Percentiles rank a stretch among this genome's conserved stretches.
Conservation (phyloP, 2,888 invertebrate species). For the Sphaeridia pumilis region DNA sequence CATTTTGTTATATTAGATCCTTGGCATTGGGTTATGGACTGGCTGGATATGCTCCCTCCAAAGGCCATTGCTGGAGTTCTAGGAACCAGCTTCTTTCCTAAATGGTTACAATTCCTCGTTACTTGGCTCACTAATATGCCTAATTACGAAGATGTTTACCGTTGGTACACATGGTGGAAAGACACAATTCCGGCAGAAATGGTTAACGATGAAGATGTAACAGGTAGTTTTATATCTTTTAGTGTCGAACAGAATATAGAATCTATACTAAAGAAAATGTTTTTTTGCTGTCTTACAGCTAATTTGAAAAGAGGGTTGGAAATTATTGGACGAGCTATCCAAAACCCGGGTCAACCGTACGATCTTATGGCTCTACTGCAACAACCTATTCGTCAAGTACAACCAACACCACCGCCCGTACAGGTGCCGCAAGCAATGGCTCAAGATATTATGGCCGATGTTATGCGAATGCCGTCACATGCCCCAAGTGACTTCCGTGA, state of each 20-base stretch:
- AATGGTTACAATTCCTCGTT: conserved; percentile 60
- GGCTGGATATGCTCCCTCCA: conserved; percentile 73
- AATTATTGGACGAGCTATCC: conserved; percentile 78
- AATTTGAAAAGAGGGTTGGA: conserved; percentile 81
- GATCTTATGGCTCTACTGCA: conserved; percentile 19
- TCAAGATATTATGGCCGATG: conserved; percentile 46
- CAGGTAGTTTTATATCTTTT: conserved; percentile 41
- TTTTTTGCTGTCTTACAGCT: conserved; percentile 45
- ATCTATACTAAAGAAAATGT: background rate
- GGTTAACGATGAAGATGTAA: conserved; percentile 46
- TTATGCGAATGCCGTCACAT: conserved; percentile 49
- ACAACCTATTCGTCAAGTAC: conserved; percentile 35
- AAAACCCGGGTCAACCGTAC: conserved; percentile 37
- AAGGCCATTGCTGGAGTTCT: conserved; percentile 66
- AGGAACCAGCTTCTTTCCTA: conserved; percentile 81
- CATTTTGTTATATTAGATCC: conserved; percentile 49
- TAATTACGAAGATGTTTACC: conserved; percentile 77
- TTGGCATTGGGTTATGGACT: conserved; percentile 91
- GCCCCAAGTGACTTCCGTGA: conserved; percentile 66
- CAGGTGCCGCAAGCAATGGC: conserved; percentile 20
- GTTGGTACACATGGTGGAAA: conserved; percentile 65
- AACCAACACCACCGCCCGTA: conserved; percentile 42
- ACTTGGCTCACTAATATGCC: conserved; percentile 82
- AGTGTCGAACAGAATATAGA: background rate
- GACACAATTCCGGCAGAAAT: conserved; percentile 45